Percentiles rank a stretch among this genome's conserved stretches.
Evolutionary conservation across 2,113 vertebrate species (phyloP).

Genomic region (Scomber japonicus): DNA sequence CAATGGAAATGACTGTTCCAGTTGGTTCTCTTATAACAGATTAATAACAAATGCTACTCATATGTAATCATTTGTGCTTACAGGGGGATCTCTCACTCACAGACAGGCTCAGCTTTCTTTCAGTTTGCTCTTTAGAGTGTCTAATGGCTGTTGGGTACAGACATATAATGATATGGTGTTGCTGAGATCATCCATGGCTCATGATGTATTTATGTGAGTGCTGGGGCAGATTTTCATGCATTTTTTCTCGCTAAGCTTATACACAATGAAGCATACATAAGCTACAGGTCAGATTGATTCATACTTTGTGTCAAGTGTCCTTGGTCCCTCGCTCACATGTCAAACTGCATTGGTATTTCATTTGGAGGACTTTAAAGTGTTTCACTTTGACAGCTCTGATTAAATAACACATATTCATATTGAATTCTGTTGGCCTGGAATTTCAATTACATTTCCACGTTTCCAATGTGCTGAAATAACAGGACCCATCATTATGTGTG

Average conservation of each 20-base stretch:
- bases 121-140: conserved; percentile 28
- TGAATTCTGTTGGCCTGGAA: conserved; percentile 1
- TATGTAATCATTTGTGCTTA: conserved; percentile 49
- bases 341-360: conserved; percentile 8
- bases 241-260: conserved; percentile 6
- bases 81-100: conserved; percentile 27
- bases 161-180: conserved; percentile 65
- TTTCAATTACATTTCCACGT: conserved; percentile 28
- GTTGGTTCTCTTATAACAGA: conserved; percentile 24
- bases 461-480: conserved; percentile 30
- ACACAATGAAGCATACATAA: background rate
- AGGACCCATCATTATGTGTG: conserved; percentile 15
- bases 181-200: conserved; percentile 48
- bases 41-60: conserved; percentile 28
- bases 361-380: conserved; percentile 7
- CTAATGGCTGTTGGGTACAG: conserved; percentile 60
- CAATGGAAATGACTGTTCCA: conserved; percentile 16
- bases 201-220: conserved; percentile 29
- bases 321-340: background rate
- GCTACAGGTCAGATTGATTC: conserved; percentile 1
- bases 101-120: conserved; percentile 23
- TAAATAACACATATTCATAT: conserved; percentile 9
- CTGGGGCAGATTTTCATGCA: conserved; percentile 15
- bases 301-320: background rate
- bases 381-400: conserved; percentile 1